Evolutionary conservation across 2,888 invertebrate species (phyloP).

Genomic region (Lithophane leautieri): DNA sequence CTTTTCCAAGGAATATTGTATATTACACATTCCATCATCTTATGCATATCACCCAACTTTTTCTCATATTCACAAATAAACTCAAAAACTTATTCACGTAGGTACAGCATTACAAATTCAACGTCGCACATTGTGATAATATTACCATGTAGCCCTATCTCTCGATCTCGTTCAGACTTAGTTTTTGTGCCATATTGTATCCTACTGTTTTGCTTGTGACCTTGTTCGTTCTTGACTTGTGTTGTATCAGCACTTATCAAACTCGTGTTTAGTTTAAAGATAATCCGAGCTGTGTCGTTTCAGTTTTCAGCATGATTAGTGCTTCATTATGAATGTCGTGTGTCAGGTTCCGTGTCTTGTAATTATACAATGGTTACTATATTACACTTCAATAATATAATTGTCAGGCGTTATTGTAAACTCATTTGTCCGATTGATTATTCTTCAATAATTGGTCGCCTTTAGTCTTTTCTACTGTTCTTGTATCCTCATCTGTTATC

Average conservation of each 20-base stretch:
- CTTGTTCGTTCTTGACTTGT: slow-evolving; percentile 73
- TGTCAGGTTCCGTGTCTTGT: neutral
- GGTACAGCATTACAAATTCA: slow-evolving; percentile 53
- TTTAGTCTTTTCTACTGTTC: neutral
- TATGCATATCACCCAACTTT: slow-evolving; percentile 14
- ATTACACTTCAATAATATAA: neutral
- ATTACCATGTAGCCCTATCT: slow-evolving; percentile 63
- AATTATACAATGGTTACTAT: neutral
- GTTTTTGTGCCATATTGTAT: slow-evolving; percentile 64
- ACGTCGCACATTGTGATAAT: slow-evolving; percentile 54
- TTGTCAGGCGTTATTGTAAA: neutral
- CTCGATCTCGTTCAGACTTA: slow-evolving; percentile 55
- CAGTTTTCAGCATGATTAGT: neutral
- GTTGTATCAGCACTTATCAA: slow-evolving; percentile 53
- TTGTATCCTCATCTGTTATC: neutral
- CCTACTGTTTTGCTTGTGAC: slow-evolving; percentile 64
- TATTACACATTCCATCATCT: slow-evolving; percentile 2
- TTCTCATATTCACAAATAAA: slow-evolving; percentile 43
- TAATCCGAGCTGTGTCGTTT: slow-evolving; percentile 16
- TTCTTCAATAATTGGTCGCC: neutral
- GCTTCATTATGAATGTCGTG: neutral
- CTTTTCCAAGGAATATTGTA: neutral
- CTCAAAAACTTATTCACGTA: slow-evolving; percentile 48
- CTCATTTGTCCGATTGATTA: neutral
- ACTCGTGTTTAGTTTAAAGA: slow-evolving; percentile 18